These are phyloP conservation scores for Ctenopoma multispine DNA, from an alignment of 2,797 vertebrate genomes.

Conservation along the genomic window DNA sequence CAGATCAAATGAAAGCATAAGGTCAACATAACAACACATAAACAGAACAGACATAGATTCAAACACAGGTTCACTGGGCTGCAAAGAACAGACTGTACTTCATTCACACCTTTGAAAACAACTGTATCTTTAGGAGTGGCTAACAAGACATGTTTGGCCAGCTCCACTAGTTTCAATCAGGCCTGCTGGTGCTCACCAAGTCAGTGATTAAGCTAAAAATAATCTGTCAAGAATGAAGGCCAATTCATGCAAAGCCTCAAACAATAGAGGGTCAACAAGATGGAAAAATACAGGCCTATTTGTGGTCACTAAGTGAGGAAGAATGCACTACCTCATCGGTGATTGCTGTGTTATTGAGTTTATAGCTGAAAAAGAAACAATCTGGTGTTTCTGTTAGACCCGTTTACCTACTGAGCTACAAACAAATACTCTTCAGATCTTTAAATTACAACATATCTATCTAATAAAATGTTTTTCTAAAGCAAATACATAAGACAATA, in stretches of 20 bases:
- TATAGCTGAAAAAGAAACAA: constrained; percentile 21
- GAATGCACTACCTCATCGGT: background rate
- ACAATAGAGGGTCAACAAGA: constrained; percentile 42
- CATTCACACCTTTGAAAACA: constrained; percentile 26
- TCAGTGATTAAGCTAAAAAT: constrained; percentile 50
- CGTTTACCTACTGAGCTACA: constrained; percentile 41
- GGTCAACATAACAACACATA: background rate
- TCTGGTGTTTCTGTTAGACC: constrained; percentile 37
- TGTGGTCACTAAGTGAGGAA: constrained; percentile 7
- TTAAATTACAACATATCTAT: constrained; percentile 19
- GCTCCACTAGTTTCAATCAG: constrained; percentile 69
- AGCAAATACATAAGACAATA: constrained; percentile 25
- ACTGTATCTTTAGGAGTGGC: constrained; percentile 40
- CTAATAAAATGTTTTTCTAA: constrained; percentile 41
- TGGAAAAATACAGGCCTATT: constrained; percentile 21
- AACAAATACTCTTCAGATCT: constrained; percentile 7
- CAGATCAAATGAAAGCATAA: background rate
- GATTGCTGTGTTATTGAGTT: constrained; percentile 8
- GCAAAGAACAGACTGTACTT: background rate
- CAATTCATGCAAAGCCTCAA: constrained; percentile 43
- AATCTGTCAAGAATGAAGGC: constrained; percentile 45
- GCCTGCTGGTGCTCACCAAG: constrained; percentile 24
- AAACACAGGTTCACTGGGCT: background rate
- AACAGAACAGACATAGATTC: background rate
- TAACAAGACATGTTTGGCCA: constrained; percentile 73